Evolutionary conservation across 1,140 invertebrate species (phyloP).

Genomic region (Mya arenaria): DNA sequence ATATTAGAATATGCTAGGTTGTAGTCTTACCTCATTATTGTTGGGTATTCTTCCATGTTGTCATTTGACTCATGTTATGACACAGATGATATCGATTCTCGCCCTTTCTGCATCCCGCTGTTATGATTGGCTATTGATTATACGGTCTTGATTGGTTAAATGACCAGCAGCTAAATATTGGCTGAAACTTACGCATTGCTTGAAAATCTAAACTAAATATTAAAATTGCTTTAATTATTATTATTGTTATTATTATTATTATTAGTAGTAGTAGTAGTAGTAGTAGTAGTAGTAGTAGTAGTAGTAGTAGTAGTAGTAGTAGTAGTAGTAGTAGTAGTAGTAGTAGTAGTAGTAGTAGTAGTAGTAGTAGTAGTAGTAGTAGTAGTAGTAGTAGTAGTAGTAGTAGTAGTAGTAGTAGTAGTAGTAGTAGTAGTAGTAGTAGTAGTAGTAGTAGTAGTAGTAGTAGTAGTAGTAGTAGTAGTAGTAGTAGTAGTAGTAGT

Average conservation of each 20-base stretch:
- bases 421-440: constrained; percentile 17
- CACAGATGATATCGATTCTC: too few relatives aligned
- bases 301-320: not conserved
- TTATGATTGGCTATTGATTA: too few relatives aligned
- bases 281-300: constrained; percentile 12
- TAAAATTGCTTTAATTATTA: not conserved
- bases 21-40: too few relatives aligned
- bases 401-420: constrained; percentile 25
- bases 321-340: constrained; percentile 9
- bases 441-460: constrained; percentile 18
- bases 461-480: constrained; percentile 15
- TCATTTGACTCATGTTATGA: too few relatives aligned
- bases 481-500: constrained; percentile 5
- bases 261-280: not conserved
- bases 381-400: constrained; percentile 24
- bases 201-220: too few relatives aligned
- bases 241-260: not conserved
- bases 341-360: not conserved
- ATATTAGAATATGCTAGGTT: too few relatives aligned
- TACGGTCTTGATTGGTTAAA: too few relatives aligned
- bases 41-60: too few relatives aligned
- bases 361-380: constrained; percentile 15
- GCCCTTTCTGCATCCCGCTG: too few relatives aligned
- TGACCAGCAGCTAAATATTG: too few relatives aligned
- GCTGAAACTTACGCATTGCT: too few relatives aligned